Base-by-base conservation (phyloP, 2,113 vertebrate genomes). In the Eptatretus burgeri region DNA sequence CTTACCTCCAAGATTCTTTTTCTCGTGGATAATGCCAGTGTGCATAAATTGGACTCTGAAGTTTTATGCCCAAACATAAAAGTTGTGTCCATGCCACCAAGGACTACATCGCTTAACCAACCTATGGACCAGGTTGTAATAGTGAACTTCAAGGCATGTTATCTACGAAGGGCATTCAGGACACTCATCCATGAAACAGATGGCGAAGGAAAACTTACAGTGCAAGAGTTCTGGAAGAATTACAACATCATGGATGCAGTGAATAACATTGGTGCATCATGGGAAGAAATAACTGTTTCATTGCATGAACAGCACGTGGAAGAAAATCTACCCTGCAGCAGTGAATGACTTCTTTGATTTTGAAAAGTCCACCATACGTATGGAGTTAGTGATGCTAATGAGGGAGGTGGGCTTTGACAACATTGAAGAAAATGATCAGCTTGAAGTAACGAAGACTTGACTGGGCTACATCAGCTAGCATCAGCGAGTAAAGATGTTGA, bases 221-320 rank as follows among this genome's bases (percentile, higher is more conserved):
- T 64, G 13, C 13, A 50, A 50, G 41, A 64, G 41, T 41, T 64
- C 8, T 64, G 63, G 63, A 11, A 13, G 3, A 13, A n/a, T 13
- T 64, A 64, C 63, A 51, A 64, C 27, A 64, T 64, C n/a, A 64
- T 11, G 41, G 51, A 64, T 20, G 63, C 41, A 14, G 52, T 56
- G 14, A 19, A 56, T 56, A 56, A 56, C 52, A 5, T 56, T 17
- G 52, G 52, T 14, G 52, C 52, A 51, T 41, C 63, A 13, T 64
- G 63, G 63, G n/a, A n/a, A n/a, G 63, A 64, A 51, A 50, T 64
- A 13, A 64, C 63, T 13, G 12, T 13, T 4, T 13, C 14, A 4
- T 14, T n/a, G 17, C 50, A 51, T 64, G 63, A 64, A 64, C 27
- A 17, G 16, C 50, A 50, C 27, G 19, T 64, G 63, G 63, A 63